These are phyloP conservation scores for Oreocharis arfaki DNA, from an alignment of 2,113 vertebrate genomes.

Conservation along the genomic window DNA sequence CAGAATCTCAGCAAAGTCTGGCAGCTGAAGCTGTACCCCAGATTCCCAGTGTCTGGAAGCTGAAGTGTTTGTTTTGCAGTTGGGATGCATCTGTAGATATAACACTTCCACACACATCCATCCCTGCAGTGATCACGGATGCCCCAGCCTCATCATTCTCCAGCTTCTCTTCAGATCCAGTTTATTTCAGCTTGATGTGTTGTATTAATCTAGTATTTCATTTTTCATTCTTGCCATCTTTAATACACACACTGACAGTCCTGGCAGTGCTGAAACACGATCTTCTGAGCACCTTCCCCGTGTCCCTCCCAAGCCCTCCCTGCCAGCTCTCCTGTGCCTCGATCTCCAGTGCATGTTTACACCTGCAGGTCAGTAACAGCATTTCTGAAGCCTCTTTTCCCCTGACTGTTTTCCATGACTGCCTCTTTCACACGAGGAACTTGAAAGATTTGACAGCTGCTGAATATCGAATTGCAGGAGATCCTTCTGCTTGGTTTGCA, in stretches of 20 bases:
- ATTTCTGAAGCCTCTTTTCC: background rate
- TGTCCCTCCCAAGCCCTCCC: background rate
- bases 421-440: background rate
- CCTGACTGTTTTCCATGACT: background rate
- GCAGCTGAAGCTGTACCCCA: background rate
- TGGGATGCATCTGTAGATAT: background rate
- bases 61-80: background rate
- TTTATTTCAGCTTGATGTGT: background rate
- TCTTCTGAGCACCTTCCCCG: background rate
- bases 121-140: background rate
- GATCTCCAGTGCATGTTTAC: background rate
- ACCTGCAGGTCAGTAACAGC: background rate
- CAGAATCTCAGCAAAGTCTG: background rate
- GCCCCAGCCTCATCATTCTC: background rate
- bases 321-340: background rate
- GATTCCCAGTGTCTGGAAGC: background rate
- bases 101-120: background rate
- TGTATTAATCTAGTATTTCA: background rate
- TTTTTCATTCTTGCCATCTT: background rate
- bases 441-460: slow-evolving; percentile 18
- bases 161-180: background rate
- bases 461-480: slow-evolving; percentile 21
- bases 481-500: background rate
- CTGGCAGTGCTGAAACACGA: background rate
- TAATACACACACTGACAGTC: background rate